phyloP scores from a whole-genome alignment of 2,888 invertebrate species.

The Neoscelio sp. region DNA sequence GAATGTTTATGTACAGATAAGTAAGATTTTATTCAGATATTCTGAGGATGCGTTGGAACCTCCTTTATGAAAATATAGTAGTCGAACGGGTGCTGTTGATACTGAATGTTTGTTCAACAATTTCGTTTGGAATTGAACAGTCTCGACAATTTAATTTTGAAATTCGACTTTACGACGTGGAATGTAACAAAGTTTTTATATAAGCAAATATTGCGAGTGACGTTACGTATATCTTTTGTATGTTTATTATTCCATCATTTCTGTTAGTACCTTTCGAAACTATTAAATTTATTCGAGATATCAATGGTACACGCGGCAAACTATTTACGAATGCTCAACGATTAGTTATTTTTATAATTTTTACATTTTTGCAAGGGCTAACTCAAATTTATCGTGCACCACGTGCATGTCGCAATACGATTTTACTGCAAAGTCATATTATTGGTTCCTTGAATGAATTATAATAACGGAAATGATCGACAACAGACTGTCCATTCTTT shows the following conservation, averaged over 20 bases:
- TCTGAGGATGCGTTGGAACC: no score
- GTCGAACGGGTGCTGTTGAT: constrained; percentile 2
- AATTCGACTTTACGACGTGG: no score
- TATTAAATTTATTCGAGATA: not conserved
- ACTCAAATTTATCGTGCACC: constrained; percentile 7
- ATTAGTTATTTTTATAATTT: constrained; percentile 23
- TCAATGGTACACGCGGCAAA: not conserved
- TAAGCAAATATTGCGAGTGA: not conserved
- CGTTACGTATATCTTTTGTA: no score
- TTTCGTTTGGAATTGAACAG: no score
- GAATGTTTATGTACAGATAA: constrained; percentile 23
- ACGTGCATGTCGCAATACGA: constrained; percentile 1
- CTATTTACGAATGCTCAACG: constrained; percentile 15
- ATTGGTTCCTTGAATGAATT: constrained; percentile 38
- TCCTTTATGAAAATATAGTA: not conserved
- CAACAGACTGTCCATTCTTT: constrained; percentile 2
- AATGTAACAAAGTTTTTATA: no score
- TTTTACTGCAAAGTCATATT: constrained; percentile 16
- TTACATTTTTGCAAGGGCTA: constrained; percentile 13
- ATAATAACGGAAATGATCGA: not conserved
- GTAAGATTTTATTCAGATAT: constrained; percentile 20
- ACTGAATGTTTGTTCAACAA: constrained; percentile 4
- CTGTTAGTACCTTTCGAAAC: not conserved
- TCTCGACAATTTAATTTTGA: no score
- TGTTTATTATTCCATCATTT: no score